These are phyloP conservation scores for Lacanobia oleracea DNA, from an alignment of 2,888 invertebrate genomes.

Conservation along the genomic window DNA sequence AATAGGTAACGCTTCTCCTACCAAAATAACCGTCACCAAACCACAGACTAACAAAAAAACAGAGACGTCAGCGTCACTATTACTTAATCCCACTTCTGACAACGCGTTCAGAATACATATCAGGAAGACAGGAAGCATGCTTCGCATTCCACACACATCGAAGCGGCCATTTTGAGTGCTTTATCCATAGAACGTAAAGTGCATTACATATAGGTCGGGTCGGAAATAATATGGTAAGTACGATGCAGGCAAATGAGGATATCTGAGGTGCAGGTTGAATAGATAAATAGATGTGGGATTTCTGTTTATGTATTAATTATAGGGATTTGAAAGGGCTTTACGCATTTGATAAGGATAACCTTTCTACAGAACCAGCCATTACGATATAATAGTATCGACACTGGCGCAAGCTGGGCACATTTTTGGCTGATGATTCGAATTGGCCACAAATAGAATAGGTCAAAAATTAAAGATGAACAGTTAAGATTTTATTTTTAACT, in stretches of 20 bases:
- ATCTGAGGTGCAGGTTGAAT: conserved; percentile 52
- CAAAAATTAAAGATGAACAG: no score
- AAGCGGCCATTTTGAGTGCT: conserved; percentile 78
- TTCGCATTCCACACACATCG: conserved; percentile 74
- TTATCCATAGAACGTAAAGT: conserved; percentile 67
- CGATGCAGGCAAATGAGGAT: conserved; percentile 59
- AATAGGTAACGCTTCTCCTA: neutral
- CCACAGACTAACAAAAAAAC: conserved; percentile 31
- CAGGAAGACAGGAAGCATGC: conserved; percentile 78
- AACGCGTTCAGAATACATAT: conserved; percentile 77
- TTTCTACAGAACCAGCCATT: neutral
- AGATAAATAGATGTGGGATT: conserved; percentile 39
- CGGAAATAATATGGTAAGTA: conserved; percentile 50
- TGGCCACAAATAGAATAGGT: no score
- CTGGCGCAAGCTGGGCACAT: neutral
- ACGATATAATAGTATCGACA: neutral
- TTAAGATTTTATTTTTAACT: no score
- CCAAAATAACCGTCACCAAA: conserved; percentile 35
- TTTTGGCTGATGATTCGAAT: no score
- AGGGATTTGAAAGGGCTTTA: neutral
- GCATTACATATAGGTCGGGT: conserved; percentile 61
- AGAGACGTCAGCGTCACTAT: conserved; percentile 48
- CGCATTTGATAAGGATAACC: neutral
- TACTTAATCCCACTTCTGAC: conserved; percentile 70
- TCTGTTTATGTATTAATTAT: conserved; percentile 35